A percentile compares a stretch with the other conserved stretches of the same genome.
Conservation (phyloP, 2,888 invertebrate genomes). For the Laothoe populi region DNA sequence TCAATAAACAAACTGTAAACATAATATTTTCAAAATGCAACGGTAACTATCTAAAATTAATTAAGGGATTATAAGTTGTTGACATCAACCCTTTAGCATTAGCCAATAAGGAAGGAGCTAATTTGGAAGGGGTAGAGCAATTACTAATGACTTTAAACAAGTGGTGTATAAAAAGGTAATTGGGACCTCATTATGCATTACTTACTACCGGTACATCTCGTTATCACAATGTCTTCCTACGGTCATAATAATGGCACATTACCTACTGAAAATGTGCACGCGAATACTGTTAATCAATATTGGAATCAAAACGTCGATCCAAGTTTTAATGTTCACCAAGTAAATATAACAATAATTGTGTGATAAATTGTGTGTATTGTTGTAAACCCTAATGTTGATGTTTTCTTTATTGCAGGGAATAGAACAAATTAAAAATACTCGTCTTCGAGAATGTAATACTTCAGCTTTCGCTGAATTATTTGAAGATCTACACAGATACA, state of each 20-base stretch:
- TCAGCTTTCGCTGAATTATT: constrained; percentile 8
- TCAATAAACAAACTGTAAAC: constrained; percentile 17
- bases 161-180: constrained; percentile 41
- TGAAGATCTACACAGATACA: constrained; percentile 19
- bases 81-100: constrained; percentile 25
- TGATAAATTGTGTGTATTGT: neutral
- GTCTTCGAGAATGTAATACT: neutral
- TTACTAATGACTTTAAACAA: constrained; percentile 41
- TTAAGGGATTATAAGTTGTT: constrained; percentile 27
- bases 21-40: constrained; percentile 27
- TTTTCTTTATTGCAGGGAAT: constrained; percentile 4
- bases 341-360: neutral
- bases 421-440: constrained; percentile 6
- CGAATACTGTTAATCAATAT: neutral
- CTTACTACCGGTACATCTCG: constrained; percentile 46
- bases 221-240: constrained; percentile 42
- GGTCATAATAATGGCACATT: constrained; percentile 5
- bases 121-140: constrained; percentile 43
- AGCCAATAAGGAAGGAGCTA: constrained; percentile 33
- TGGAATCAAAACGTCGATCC: neutral
- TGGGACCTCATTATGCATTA: constrained; percentile 38
- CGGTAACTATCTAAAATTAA: neutral
- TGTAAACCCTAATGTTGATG: too few relatives aligned
- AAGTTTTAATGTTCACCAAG: neutral
- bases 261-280: neutral